Base-by-base conservation (phyloP, 2,888 invertebrate genomes). In the Copidosoma aretas region DNA sequence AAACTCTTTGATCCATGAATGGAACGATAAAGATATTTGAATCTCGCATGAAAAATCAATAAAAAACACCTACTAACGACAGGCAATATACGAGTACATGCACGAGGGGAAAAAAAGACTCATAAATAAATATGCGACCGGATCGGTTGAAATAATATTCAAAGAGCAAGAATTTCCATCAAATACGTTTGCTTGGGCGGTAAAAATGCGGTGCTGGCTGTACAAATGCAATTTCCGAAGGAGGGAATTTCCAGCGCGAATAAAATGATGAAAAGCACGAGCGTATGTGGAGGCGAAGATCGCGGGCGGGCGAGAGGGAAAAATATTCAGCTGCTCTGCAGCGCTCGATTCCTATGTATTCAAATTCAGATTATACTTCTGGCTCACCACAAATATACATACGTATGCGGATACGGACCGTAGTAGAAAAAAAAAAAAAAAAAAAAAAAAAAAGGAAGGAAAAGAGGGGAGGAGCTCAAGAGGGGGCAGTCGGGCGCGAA, bases 281-380 rank as follows among this genome's bases (percentile, higher is more conserved):
- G 17, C 21, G 49, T 52, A 41, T 25, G 58, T 51, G 57, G 22
- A 60, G 24, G 52, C 24, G 51, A n/a, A 56, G 32, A 32, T 32
- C 32, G 8, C 8, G 43, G 58, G 39, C 25, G n/a, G 41, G 21
- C 12, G 8, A 17, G 56, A n/a, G 61, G 15, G 43, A 62, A 63
- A 56, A 65, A 8, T 46, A 60, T 65, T 59, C 32, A 49, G 46
- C 59, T 59, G 59, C 41, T 59, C 32, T 32, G 46, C 59, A 53
- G 59, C 41, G 10, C 53, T 60, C 43, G 53, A 53, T 65, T 65
- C 15, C 53, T 46, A 60, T 65, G 8, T 8, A 32, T 32, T 60
- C 53, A 46, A 15, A 65, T 59, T 60, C 53, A 46, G 39, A 63
- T 56, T 46, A 56, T 46, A 56, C 41, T 8, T 32, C 32, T 32